phyloP scores from a whole-genome alignment of 2,797 vertebrate genomes.

The Coregonus sp. region DNA sequence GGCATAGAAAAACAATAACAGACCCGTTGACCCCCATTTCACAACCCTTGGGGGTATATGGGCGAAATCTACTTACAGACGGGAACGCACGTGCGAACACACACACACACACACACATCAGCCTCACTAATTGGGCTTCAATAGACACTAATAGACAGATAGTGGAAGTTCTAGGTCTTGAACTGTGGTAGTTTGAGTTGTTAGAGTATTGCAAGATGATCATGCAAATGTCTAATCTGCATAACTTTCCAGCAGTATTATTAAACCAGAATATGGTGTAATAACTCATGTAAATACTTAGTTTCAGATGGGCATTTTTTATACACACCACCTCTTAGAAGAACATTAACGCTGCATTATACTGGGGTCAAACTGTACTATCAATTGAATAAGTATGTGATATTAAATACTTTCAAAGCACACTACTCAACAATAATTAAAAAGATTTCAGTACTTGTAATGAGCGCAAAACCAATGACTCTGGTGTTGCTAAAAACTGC shows the following conservation, averaged over 20 bases:
- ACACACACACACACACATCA: slow-evolving; percentile 62
- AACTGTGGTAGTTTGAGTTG: slow-evolving; percentile 48
- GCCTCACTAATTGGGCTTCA: slow-evolving; percentile 64
- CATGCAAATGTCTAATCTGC: slow-evolving; percentile 56
- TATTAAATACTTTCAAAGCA: no score
- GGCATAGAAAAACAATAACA: slow-evolving; percentile 72
- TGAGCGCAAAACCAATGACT: no score
- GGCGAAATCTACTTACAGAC: slow-evolving; percentile 67
- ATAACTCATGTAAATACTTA: background rate
- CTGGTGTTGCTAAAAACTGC: slow-evolving; percentile 1
- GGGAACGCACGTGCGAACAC: slow-evolving; percentile 8
- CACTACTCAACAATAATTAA: no score
- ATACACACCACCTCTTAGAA: no score
- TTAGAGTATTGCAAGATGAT: slow-evolving; percentile 36
- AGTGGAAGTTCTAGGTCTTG: slow-evolving; percentile 43
- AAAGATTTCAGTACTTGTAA: no score
- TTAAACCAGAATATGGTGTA: background rate
- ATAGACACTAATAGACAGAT: slow-evolving; percentile 53
- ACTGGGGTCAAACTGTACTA: no score
- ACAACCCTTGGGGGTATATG: slow-evolving; percentile 66
- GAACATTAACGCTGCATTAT: no score
- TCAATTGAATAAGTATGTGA: no score
- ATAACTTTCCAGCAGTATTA: background rate
- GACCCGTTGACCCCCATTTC: slow-evolving; percentile 74
- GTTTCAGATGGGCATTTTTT: no score